phyloP scores from a whole-genome alignment of 2,113 vertebrate genomes.

The Gnathonemus longibarbis region DNA sequence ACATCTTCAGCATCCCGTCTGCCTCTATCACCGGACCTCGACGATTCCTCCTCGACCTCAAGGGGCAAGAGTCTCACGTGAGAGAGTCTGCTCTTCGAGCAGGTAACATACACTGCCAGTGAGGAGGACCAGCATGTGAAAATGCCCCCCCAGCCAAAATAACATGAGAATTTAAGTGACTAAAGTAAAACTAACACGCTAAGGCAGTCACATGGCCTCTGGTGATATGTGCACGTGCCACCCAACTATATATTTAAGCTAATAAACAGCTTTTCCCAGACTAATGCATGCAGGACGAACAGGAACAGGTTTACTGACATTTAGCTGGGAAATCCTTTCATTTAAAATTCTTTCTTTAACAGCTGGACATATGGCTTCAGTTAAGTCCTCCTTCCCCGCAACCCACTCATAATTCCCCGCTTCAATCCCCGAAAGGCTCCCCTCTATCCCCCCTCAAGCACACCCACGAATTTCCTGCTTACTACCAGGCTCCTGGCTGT shows the following conservation, averaged over 20 bases:
- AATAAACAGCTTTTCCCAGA: background rate
- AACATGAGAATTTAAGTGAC: background rate
- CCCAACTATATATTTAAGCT: background rate
- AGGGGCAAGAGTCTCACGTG: background rate
- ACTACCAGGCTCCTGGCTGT: background rate
- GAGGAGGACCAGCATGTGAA: background rate
- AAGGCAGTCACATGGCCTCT: background rate
- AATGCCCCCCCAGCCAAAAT: background rate
- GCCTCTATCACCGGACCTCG: constrained; percentile 68
- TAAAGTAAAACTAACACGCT: background rate
- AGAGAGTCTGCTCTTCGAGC: background rate
- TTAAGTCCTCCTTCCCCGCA: too few relatives aligned
- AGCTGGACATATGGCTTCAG: background rate
- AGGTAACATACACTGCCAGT: background rate
- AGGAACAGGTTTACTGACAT: background rate
- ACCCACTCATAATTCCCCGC: too few relatives aligned
- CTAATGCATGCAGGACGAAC: background rate
- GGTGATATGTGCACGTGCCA: background rate
- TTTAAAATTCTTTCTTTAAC: background rate
- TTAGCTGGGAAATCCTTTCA: background rate
- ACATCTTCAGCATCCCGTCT: constrained; percentile 80
- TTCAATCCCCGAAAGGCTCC: background rate
- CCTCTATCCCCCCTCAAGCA: background rate
- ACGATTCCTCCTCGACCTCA: constrained; percentile 68
- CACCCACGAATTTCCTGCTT: background rate